A percentile compares a stretch with the other conserved stretches of the same genome.
Evolutionary conservation across 2,797 vertebrate species (phyloP).

Genomic region (Sciurus vulgaris): DNA sequence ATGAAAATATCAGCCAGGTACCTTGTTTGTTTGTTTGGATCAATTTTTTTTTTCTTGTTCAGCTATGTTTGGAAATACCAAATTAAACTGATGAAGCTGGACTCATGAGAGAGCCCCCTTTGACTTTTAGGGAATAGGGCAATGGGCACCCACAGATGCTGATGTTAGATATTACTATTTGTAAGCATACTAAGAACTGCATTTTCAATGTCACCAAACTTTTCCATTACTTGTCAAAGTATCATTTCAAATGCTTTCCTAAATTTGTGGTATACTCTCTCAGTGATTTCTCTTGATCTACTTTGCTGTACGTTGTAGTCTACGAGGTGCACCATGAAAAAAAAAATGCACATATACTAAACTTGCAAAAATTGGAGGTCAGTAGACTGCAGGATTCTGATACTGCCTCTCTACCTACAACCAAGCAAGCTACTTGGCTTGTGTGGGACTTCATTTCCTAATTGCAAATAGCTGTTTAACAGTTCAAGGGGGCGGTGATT

Average conservation of each 20-base stretch:
- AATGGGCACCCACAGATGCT: neutral
- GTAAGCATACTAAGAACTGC: neutral
- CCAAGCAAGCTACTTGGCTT: neutral
- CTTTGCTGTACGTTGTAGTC: neutral
- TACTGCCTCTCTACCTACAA: neutral
- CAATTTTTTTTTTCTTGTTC: slow-evolving; percentile 39
- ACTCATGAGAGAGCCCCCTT: neutral
- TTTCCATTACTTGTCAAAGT: slow-evolving; percentile 14
- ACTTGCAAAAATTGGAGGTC: slow-evolving; percentile 25
- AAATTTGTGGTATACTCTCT: neutral
- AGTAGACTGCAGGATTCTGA: neutral
- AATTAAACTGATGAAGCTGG: neutral
- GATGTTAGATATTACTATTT: neutral
- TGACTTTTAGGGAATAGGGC: neutral
- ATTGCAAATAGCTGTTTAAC: neutral
- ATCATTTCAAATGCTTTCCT: slow-evolving; percentile 41
- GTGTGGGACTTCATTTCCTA: neutral
- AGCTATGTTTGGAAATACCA: neutral
- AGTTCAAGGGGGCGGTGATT: neutral
- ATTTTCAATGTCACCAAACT: neutral
- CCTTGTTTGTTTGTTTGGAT: neutral
- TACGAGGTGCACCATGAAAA: neutral
- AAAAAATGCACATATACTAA: neutral
- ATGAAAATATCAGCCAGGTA: neutral
- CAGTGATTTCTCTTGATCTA: slow-evolving; percentile 44